Conservation (phyloP, 2,888 invertebrate species). For the Mythimna vitellina region DNA sequence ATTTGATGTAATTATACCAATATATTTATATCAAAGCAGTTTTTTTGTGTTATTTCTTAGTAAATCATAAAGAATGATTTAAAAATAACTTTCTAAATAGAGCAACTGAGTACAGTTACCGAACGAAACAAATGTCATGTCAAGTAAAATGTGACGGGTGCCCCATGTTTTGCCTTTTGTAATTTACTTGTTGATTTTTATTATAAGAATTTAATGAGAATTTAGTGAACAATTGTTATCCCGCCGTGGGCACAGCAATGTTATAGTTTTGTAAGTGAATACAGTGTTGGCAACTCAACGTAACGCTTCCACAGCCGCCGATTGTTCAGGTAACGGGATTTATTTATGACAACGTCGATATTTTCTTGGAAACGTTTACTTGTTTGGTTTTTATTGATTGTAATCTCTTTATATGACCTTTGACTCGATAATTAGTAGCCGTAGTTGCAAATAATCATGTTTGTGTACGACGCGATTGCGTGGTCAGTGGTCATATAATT, state of each 20-base stretch:
- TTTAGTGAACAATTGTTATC: constrained; percentile 75
- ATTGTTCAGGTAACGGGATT: constrained; percentile 89
- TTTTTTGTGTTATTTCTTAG: background rate
- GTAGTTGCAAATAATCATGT: constrained; percentile 49
- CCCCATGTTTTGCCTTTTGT: constrained; percentile 83
- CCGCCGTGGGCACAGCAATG: constrained; percentile 75
- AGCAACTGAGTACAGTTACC: constrained; percentile 48
- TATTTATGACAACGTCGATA: constrained; percentile 87
- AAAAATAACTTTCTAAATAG: constrained; percentile 18
- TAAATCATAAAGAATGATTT: background rate
- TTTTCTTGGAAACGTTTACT: constrained; percentile 69
- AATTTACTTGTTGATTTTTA: constrained; percentile 88
- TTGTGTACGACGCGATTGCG: constrained; percentile 44
- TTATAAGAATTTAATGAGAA: constrained; percentile 78
- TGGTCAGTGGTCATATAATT: constrained; percentile 35
- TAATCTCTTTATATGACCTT: constrained; percentile 59
- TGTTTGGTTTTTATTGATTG: constrained; percentile 70
- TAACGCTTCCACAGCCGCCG: constrained; percentile 73
- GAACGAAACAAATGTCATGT: constrained; percentile 69
- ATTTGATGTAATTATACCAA: background rate
- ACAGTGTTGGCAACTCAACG: constrained; percentile 69
- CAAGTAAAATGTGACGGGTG: constrained; percentile 84
- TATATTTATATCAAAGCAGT: no score
- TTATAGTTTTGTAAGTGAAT: constrained; percentile 74
- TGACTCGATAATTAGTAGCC: constrained; percentile 53